Evolutionary conservation across 2,797 vertebrate genomes (phyloP).

Genomic region (Periophthalmus magnuspinnatus): DNA sequence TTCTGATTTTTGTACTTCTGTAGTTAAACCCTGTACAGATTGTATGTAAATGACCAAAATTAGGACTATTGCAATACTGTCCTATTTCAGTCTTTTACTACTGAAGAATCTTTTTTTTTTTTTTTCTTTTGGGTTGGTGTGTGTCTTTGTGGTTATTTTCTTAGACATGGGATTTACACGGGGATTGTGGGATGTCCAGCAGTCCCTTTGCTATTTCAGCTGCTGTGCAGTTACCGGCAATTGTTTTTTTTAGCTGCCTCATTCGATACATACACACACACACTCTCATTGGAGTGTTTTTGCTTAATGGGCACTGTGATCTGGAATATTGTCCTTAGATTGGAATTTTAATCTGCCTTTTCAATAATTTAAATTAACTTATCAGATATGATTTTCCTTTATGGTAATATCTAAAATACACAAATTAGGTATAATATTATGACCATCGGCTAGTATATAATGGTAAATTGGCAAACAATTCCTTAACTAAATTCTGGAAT

Average conservation of each 20-base stretch:
- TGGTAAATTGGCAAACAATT: not conserved
- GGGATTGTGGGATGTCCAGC: constrained; percentile 56
- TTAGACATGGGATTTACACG: constrained; percentile 37
- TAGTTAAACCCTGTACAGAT: constrained; percentile 19
- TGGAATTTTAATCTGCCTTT: constrained; percentile 23
- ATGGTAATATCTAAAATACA: constrained; percentile 14
- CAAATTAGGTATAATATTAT: not conserved
- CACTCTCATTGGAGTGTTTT: constrained; percentile 28
- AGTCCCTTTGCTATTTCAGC: constrained; percentile 62
- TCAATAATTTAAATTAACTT: constrained; percentile 15
- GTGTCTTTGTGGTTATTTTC: constrained; percentile 35
- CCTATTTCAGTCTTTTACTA: constrained; percentile 41
- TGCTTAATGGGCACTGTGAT: constrained; percentile 62
- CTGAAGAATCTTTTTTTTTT: constrained; percentile 29
- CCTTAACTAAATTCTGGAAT: not conserved
- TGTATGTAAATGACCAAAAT: constrained; percentile 28
- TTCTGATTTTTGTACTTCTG: constrained; percentile 12
- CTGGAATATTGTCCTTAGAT: constrained; percentile 25
- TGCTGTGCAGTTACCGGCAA: constrained; percentile 75
- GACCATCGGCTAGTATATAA: not conserved
- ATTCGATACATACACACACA: constrained; percentile 22
- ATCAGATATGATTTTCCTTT: not conserved
- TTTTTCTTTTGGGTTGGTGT: constrained; percentile 27
- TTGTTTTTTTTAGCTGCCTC: constrained; percentile 48
- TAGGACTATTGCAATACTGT: constrained; percentile 29